Percentiles rank a stretch among this genome's conserved stretches.
phyloP scores from a whole-genome alignment of 2,888 invertebrate genomes.

The Baronia brevicornis region DNA sequence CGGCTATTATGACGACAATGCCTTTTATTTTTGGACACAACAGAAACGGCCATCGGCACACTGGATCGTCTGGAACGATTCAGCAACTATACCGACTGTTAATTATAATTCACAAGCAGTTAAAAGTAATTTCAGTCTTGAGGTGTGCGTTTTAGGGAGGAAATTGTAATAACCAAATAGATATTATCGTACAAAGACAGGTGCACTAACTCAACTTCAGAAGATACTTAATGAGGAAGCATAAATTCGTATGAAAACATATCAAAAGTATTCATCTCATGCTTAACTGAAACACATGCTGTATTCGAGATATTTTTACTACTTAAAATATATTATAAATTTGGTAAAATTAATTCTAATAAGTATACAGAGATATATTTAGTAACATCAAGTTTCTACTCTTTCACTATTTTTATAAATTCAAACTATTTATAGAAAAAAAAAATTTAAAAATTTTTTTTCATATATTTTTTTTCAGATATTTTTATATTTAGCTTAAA shows the following conservation, averaged over 20 bases:
- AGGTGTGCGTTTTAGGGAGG: neutral
- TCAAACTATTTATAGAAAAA: too few relatives aligned
- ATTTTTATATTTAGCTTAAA: too few relatives aligned
- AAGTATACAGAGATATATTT: too few relatives aligned
- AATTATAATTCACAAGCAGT: constrained; percentile 5
- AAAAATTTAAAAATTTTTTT: too few relatives aligned
- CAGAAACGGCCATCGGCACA: constrained; percentile 19
- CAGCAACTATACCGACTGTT: constrained; percentile 17
- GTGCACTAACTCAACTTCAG: constrained; percentile 16
- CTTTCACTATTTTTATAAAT: too few relatives aligned
- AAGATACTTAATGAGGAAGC: constrained; percentile 25
- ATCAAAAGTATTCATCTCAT: too few relatives aligned
- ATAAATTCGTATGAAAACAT: constrained; percentile 23
- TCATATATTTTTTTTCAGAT: too few relatives aligned
- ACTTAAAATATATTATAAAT: too few relatives aligned
- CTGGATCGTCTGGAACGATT: constrained; percentile 19
- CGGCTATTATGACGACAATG: constrained; percentile 30
- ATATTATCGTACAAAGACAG: constrained; percentile 5
- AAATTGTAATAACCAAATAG: neutral
- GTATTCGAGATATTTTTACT: too few relatives aligned
- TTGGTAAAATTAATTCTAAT: too few relatives aligned
- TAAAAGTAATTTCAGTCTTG: constrained; percentile 10
- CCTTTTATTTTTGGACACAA: constrained; percentile 26
- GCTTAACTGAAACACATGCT: too few relatives aligned
- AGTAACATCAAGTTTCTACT: too few relatives aligned